These are phyloP conservation scores for Netelia virgata DNA, from an alignment of 2,888 invertebrate species.

Conservation along the genomic window DNA sequence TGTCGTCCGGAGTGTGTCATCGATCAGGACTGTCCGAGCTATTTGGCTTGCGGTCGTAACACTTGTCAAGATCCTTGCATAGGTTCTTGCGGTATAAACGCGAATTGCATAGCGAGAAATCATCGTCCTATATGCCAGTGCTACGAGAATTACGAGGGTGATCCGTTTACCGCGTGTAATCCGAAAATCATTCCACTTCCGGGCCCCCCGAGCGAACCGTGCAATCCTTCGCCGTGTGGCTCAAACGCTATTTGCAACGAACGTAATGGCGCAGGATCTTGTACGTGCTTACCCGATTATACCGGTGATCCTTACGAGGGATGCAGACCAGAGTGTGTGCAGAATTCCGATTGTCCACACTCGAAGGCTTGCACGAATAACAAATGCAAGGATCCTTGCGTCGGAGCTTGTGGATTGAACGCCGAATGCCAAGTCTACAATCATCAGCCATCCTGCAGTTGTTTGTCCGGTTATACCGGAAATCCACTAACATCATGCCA, in stretches of 20 bases:
- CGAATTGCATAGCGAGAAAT: slow-evolving; percentile 90
- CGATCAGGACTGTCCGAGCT: slow-evolving; percentile 91
- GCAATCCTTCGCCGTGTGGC: slow-evolving; percentile 94
- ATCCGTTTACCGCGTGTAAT: slow-evolving; percentile 92
- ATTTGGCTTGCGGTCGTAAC: slow-evolving; percentile 89
- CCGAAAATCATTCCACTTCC: slow-evolving; percentile 79
- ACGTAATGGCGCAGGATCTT: slow-evolving; percentile 92
- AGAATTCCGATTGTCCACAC: slow-evolving; percentile 93
- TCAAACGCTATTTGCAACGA: slow-evolving; percentile 94
- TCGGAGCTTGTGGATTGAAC: slow-evolving; percentile 93
- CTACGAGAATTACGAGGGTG: slow-evolving; percentile 90
- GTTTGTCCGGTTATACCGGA: slow-evolving; percentile 91
- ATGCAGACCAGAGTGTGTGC: slow-evolving; percentile 95
- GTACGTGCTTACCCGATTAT: slow-evolving; percentile 92
- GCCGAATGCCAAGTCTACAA: slow-evolving; percentile 93
- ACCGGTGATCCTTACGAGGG: slow-evolving; percentile 94
- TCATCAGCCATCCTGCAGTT: slow-evolving; percentile 93
- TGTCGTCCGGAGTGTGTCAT: slow-evolving; percentile 92
- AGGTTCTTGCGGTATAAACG: slow-evolving; percentile 92
- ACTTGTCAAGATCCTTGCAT: slow-evolving; percentile 92
- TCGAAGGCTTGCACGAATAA: slow-evolving; percentile 92
- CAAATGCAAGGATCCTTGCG: slow-evolving; percentile 94
- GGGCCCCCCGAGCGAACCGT: slow-evolving; percentile 87
- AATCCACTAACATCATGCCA: slow-evolving; percentile 92
- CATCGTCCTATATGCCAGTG: slow-evolving; percentile 92